Percentiles rank a stretch among this genome's conserved stretches.
Conservation (phyloP, 2,113 vertebrate species). For the Gambusia affinis region DNA sequence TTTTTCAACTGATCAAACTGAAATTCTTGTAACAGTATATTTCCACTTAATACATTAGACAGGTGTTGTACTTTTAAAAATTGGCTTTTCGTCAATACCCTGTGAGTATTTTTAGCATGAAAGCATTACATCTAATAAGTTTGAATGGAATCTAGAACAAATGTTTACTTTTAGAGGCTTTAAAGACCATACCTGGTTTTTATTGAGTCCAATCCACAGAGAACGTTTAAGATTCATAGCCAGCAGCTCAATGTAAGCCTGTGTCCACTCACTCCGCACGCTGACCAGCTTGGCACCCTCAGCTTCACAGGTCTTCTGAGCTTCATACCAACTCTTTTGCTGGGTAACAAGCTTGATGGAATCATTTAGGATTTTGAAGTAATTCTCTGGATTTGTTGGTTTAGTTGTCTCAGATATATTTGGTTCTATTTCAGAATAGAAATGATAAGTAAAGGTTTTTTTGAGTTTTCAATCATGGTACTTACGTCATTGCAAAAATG, state of each 20-base stretch:
- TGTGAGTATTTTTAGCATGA: not conserved
- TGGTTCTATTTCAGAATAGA: conserved; percentile 69
- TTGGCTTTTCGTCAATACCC: too few relatives aligned
- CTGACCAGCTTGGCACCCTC: conserved; percentile 76
- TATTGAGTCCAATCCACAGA: conserved; percentile 89
- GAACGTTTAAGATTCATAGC: conserved; percentile 71
- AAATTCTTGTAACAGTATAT: too few relatives aligned
- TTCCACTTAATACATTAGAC: too few relatives aligned
- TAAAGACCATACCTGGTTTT: conserved; percentile 75
- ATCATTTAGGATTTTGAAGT: conserved; percentile 76
- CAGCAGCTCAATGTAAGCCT: conserved; percentile 80
- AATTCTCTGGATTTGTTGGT: conserved; percentile 45
- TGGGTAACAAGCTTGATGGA: conserved; percentile 77
- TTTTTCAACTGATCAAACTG: too few relatives aligned
- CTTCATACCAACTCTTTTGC: conserved; percentile 84
- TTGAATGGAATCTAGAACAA: not conserved
- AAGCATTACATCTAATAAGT: not conserved
- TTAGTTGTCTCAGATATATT: conserved; percentile 60
- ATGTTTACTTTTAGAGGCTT: not conserved
- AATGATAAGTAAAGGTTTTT: not conserved
- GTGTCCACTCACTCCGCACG: conserved; percentile 78
- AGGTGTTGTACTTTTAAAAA: too few relatives aligned
- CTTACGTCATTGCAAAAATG: not conserved
- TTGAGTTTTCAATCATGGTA: not conserved
- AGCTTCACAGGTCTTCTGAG: conserved; percentile 73